Conservation (phyloP, 1,140 invertebrate species). For the Phocides pigmalion region DNA sequence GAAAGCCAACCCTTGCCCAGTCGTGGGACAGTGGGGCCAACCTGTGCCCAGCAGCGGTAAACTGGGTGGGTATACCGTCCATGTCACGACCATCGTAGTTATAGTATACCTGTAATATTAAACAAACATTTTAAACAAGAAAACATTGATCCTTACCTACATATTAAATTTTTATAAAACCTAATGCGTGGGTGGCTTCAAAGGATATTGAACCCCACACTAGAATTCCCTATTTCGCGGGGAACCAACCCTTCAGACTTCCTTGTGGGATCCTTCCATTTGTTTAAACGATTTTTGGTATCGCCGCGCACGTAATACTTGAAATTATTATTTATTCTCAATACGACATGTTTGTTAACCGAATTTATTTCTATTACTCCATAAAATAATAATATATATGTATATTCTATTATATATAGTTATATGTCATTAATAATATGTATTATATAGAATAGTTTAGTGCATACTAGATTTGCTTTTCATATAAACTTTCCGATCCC, state of each 20-base stretch:
- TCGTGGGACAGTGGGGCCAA: no score
- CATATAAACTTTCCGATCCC: no score
- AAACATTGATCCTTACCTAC: conserved; percentile 8
- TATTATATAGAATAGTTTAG: no score
- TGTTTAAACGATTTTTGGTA: conserved; percentile 25
- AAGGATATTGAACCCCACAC: conserved; percentile 25
- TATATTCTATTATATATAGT: no score
- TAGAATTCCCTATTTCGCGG: conserved; percentile 27
- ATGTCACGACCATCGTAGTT: no score
- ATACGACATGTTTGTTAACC: not conserved
- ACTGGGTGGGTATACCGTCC: no score
- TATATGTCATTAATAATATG: no score
- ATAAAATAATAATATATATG: no score
- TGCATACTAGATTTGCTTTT: no score
- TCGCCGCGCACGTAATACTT: not conserved
- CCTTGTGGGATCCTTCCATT: conserved; percentile 25
- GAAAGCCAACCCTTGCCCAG: no score
- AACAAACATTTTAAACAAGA: not conserved
- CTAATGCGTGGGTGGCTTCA: conserved; percentile 20
- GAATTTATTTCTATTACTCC: not conserved
- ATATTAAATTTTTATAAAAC: conserved; percentile 25
- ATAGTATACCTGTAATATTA: not conserved
- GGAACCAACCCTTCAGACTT: conserved; percentile 20
- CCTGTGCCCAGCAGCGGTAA: no score
- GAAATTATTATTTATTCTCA: conserved; percentile 6